Base-by-base conservation (phyloP, 2,797 vertebrate genomes). In the Toxotes lorentzi region DNA sequence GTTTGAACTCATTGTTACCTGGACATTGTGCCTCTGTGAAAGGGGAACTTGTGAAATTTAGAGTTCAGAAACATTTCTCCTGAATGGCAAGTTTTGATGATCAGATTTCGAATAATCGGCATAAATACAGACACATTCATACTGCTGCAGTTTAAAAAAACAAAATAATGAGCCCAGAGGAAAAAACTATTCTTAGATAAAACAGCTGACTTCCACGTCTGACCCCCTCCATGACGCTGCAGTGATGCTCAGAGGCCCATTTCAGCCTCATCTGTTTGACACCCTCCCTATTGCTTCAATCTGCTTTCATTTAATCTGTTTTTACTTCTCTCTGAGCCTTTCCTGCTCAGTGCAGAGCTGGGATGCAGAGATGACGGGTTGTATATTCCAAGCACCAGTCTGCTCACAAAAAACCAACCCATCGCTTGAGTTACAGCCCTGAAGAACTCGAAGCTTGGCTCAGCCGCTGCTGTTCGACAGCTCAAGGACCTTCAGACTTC, bases 401-500 rank as follows among this genome's bases (percentile, higher is more conserved):
- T 45, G 32, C 43, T 13, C 66, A 79, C 69, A 63, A 54, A 80
- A 47, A 68, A 56, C 27, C 48, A 23, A 48, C 43, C 48, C 9
- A 12, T 17, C 40, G 43, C 7, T 47, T 81, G 76, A 86, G 50
- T 87, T 86, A 86, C 62, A 69, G 62, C 79, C 75, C 48, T 3
- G 35, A 53, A 66, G 57, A 81, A 80, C 60, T 54, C 40, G 13
- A 60, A 59, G 62, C 76, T 78, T 24, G 70, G 63, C 67, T 62
- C 24, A 32, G 70, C 67, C n/a, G 45, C 73, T 79, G 59, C 27
- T 65, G 47, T 54, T 70, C 13, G 75, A 88, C 87, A 91, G 71
- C 82, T 92, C 86, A 93, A 94, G 89, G 93, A 88, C 83, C 91
- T 83, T 79, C 64, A 7, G 73, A 76, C 76, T 81, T 85, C 65